Conservation (phyloP, 2,888 invertebrate genomes). For the Lucinisca nassula region DNA sequence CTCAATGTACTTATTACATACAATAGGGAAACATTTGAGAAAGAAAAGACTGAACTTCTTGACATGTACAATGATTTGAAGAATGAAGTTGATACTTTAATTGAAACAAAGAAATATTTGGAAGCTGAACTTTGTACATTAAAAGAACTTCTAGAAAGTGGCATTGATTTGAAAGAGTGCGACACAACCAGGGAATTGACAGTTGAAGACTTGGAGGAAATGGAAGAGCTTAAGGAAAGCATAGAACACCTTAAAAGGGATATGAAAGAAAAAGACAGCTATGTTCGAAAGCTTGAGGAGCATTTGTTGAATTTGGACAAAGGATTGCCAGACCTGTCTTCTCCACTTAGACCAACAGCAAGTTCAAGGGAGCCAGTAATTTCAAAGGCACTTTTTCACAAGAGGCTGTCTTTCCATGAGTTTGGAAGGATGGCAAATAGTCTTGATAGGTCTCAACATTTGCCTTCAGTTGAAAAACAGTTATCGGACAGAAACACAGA, state of each 20-base stretch:
- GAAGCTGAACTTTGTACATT: constrained; percentile 60
- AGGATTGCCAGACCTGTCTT: constrained; percentile 47
- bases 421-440: constrained; percentile 41
- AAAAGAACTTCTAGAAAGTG: constrained; percentile 60
- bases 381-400: constrained; percentile 41
- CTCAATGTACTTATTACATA: constrained; percentile 50
- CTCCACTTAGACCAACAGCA: constrained; percentile 47
- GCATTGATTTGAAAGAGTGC: constrained; percentile 26
- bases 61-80: constrained; percentile 69
- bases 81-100: constrained; percentile 67
- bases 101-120: constrained; percentile 65
- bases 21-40: constrained; percentile 58
- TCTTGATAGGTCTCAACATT: constrained; percentile 28
- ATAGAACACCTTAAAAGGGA: constrained; percentile 65
- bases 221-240: constrained; percentile 66
- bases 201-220: constrained; percentile 60
- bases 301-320: constrained; percentile 69
- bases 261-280: constrained; percentile 73
- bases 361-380: constrained; percentile 58
- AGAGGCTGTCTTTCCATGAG: constrained; percentile 7
- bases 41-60: constrained; percentile 67
- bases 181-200: constrained; percentile 58
- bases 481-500: not conserved
- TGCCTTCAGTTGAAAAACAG: not conserved
- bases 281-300: constrained; percentile 74